These are phyloP conservation scores for Paratilapia polleni DNA, from an alignment of 2,113 vertebrate genomes.

Conservation along the genomic window DNA sequence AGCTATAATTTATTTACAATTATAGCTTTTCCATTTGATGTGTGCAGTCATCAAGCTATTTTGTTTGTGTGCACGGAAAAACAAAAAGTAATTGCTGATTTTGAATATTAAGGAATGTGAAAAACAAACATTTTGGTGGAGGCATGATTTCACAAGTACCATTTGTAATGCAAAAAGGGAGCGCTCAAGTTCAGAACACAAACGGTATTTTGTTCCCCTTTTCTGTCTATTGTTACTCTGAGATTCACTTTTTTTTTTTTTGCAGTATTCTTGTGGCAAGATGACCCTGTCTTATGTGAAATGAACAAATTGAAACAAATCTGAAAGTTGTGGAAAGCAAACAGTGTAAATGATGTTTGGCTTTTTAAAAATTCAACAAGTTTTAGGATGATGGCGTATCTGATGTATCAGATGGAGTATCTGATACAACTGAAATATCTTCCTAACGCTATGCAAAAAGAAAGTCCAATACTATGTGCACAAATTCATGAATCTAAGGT, in stretches of 20 bases:
- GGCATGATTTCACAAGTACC: not conserved
- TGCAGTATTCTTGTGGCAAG: not conserved
- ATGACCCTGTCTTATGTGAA: not conserved
- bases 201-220: not conserved
- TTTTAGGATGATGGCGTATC: not conserved
- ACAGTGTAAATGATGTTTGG: not conserved
- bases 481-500: conserved; percentile 2
- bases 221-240: not conserved
- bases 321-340: not conserved
- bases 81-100: not conserved
- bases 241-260: not conserved
- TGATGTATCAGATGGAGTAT: too few species aligned
- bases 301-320: not conserved
- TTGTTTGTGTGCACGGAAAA: not conserved
- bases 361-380: not conserved
- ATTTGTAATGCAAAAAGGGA: not conserved
- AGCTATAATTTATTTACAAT: conserved; percentile 46
- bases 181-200: not conserved
- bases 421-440: too few species aligned
- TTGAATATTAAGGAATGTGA: not conserved
- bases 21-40: conserved; percentile 24
- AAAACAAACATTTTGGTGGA: not conserved
- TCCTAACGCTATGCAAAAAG: not conserved
- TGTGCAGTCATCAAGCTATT: not conserved
- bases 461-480: not conserved